Base-by-base conservation (phyloP, 1,140 invertebrate genomes). In the Drosophila rufa region DNA sequence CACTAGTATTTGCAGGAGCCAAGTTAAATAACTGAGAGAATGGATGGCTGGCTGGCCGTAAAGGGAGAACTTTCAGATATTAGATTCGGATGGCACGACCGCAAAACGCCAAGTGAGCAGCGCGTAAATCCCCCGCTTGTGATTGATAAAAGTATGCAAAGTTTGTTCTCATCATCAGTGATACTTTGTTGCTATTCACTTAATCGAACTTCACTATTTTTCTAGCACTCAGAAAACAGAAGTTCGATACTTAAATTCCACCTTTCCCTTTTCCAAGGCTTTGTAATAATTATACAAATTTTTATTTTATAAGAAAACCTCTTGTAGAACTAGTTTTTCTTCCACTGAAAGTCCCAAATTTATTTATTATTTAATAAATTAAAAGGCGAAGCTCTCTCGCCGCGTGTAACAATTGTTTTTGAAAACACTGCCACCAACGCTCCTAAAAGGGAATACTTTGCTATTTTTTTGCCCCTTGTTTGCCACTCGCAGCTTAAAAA, bases 111-210 rank as follows among this genome's bases (percentile, higher is more conserved):
- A 47, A 67, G 42, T 48, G 64, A 46, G 45, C 45, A 40, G 64
- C 64, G 60, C 27, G n/a, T 62, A 46, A 62, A 46, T 15, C 30
- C 22, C 6, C 6, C 22, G 4, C n/a, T 12, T 46, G 30, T 62
- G 42, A 61, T 61, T 61, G 62, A 33, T 65, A 43, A 65, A 58
- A 33, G 25, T n/a, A 65, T 59, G 61, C 61, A 59, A 43, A 65
- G 38, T 61, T 61, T 61, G 40, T 19, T 14, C 55, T 30, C 3
- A 6, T 60, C 61, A 38, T 14, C 11, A 22, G 8, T 19, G 30
- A 36, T 25, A 62, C 33, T 62, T 62, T 65, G 19, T 55, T 15
- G 60, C n/a, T 19, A 27, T 48, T 48, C 27, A 17, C 38, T 56
- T 17, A 42, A 42, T 43, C 17, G 15, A 55, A 55, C 33, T 38